Conservation (phyloP, 2,888 invertebrate species). For the Entomobrya proxima region DNA sequence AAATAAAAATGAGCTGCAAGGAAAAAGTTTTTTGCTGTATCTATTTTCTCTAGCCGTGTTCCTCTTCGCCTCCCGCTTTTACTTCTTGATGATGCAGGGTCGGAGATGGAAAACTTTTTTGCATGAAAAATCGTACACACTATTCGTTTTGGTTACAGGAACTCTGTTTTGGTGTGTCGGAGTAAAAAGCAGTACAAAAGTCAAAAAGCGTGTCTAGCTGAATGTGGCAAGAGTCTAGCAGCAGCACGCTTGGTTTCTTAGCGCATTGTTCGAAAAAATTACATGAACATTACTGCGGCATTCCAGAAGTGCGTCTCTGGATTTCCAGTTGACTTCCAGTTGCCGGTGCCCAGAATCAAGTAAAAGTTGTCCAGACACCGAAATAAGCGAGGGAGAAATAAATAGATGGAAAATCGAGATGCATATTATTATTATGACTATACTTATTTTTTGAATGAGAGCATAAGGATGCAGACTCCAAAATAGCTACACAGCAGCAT, state of each 20-base stretch:
- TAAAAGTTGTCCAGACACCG: no score
- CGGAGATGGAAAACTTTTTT: slow-evolving; percentile 25
- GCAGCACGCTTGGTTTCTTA: no score
- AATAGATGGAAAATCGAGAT: background rate
- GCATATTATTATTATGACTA: background rate
- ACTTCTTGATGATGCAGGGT: background rate
- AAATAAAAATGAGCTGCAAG: slow-evolving; percentile 24
- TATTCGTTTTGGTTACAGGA: no score
- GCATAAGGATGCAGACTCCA: no score
- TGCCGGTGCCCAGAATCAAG: no score
- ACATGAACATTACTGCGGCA: no score
- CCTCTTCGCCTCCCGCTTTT: slow-evolving; percentile 37
- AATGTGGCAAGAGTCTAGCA: background rate
- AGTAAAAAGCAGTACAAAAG: background rate
- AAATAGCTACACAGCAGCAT: background rate
- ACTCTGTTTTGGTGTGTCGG: background rate
- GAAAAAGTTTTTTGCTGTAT: slow-evolving; percentile 52
- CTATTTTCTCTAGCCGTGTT: slow-evolving; percentile 58
- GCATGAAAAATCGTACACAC: slow-evolving; percentile 17
- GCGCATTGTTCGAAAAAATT: no score
- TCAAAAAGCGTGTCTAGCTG: background rate
- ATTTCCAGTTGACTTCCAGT: no score
- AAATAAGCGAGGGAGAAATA: background rate
- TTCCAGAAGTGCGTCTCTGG: no score
- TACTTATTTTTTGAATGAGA: no score